Conservation (phyloP, 2,113 vertebrate genomes). For the Chionodraco myersi region DNA sequence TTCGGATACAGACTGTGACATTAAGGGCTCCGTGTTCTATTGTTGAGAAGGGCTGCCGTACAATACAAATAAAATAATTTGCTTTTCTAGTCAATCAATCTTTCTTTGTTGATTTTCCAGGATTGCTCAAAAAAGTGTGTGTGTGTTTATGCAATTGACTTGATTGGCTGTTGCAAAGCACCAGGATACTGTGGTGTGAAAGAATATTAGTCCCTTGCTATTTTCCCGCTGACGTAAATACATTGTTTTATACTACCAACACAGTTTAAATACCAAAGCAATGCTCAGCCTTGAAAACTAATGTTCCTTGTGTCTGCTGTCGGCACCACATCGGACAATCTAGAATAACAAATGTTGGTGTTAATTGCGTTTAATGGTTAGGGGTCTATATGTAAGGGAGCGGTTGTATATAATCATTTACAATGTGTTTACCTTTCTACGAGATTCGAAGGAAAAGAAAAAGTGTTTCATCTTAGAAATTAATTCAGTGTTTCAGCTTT, state of each 20-base stretch:
- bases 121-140: neutral
- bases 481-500: neutral
- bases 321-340: neutral
- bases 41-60: neutral
- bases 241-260: constrained; percentile 11
- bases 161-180: constrained; percentile 26
- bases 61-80: neutral
- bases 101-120: constrained; percentile 12
- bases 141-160: neutral
- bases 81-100: neutral
- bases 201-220: constrained; percentile 9
- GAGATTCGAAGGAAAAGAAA: neutral
- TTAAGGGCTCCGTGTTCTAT: neutral
- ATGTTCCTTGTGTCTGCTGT: no score
- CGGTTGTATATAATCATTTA: no score
- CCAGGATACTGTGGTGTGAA: constrained; percentile 22
- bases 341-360: neutral
- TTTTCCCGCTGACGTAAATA: constrained; percentile 1
- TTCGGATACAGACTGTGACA: constrained; percentile 10
- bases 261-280: neutral
- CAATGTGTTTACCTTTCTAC: no score
- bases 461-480: neutral
- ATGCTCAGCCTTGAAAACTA: neutral
- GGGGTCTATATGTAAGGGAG: neutral
- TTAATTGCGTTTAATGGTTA: neutral